A percentile compares a stretch with the other conserved stretches of the same genome.
These are phyloP conservation scores for Xenotilapia longispinis DNA, from an alignment of 2,113 vertebrate genomes.

Conservation along the genomic window DNA sequence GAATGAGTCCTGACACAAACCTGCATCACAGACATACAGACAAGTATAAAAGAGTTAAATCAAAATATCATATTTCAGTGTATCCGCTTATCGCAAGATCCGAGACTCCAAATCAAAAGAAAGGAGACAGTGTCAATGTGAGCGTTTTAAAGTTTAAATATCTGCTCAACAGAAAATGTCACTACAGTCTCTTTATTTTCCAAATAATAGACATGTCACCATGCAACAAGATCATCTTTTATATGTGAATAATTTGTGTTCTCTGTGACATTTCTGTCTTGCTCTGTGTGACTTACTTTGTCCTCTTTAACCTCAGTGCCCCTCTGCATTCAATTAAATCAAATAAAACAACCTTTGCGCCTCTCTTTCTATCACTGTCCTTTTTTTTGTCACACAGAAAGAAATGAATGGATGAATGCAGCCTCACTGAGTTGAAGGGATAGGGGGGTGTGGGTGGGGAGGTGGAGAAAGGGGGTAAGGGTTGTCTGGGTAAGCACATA, in stretches of 20 bases:
- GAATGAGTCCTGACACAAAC: background rate
- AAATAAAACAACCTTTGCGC: constrained; percentile 17
- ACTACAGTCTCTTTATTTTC: background rate
- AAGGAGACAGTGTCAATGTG: background rate
- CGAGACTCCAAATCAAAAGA: background rate
- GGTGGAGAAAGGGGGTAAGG: background rate
- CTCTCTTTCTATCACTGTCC: background rate
- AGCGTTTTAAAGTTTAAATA: background rate
- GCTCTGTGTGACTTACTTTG: constrained; percentile 4
- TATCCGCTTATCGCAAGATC: background rate
- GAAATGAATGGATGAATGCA: constrained; percentile 39
- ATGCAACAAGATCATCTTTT: background rate
- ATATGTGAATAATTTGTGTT: background rate
- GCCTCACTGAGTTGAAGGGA: constrained; percentile 31
- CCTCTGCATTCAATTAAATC: background rate
- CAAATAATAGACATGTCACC: background rate
- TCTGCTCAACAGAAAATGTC: background rate
- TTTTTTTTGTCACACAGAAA: constrained; percentile 5
- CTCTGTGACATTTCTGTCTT: background rate
- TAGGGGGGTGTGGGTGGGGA: background rate
- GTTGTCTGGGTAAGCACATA: constrained; percentile 65
- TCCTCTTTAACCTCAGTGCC: constrained; percentile 2
- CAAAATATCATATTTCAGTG: background rate
- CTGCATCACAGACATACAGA: background rate
- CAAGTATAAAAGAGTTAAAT: background rate